phyloP scores from a whole-genome alignment of 2,797 vertebrate species.

The Propithecus deckenii region DNA sequence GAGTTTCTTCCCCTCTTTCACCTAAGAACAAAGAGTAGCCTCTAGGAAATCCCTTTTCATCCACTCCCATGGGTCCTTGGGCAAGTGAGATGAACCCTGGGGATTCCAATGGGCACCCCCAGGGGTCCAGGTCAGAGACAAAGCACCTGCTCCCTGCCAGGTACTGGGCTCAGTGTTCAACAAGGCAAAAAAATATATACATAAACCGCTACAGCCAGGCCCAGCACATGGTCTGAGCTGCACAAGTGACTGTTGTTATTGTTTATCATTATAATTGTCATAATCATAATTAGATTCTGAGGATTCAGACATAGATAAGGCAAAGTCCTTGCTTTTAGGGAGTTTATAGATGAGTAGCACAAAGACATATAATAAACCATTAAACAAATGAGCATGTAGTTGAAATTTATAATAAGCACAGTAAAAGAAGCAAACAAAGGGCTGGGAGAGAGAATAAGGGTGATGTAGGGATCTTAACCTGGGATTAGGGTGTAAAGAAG shows the following conservation, averaged over 20 bases:
- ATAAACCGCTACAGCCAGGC: background rate
- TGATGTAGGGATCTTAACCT: background rate
- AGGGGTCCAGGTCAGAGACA: background rate
- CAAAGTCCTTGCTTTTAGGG: background rate
- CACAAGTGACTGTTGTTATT: too few species aligned
- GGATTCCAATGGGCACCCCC: rapidly evolving
- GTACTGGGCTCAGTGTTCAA: background rate
- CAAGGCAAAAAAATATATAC: background rate
- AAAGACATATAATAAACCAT: background rate
- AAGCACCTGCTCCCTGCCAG: background rate
- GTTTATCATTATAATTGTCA: background rate
- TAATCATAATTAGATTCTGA: background rate
- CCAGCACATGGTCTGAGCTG: background rate
- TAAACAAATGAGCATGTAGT: background rate
- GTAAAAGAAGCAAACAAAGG: background rate
- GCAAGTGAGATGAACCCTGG: background rate
- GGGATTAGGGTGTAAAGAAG: background rate
- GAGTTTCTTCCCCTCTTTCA: background rate
- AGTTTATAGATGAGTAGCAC: background rate
- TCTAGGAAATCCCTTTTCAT: background rate
- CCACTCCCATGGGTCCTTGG: background rate
- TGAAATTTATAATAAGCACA: background rate
- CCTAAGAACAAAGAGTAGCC: background rate
- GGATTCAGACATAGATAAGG: background rate
- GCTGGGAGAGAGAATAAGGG: background rate